Conservation (phyloP, 2,797 vertebrate genomes). For the Sebastes itinus region DNA sequence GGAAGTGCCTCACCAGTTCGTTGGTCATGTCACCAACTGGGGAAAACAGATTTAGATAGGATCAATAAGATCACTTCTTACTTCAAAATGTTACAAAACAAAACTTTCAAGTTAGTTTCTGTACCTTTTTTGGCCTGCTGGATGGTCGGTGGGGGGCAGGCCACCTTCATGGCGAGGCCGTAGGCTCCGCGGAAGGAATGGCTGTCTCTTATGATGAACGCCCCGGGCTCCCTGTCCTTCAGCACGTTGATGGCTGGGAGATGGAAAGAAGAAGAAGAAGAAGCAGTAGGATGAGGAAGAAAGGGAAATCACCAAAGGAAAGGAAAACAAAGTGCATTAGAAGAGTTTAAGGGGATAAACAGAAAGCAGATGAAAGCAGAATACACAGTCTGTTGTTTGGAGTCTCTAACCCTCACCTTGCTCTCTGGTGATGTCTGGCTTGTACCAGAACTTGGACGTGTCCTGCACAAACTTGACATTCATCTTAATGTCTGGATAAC, state of each 20-base stretch:
- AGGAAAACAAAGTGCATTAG: background rate
- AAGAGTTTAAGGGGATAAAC: background rate
- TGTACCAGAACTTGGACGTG: slow-evolving; percentile 99
- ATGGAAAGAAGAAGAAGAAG: background rate
- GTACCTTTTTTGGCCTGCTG: slow-evolving; percentile 93
- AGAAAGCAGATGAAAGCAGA: background rate
- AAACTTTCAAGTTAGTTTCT: background rate
- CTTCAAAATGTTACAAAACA: background rate
- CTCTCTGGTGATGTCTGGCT: slow-evolving; percentile 96
- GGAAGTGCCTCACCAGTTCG: slow-evolving; percentile 95
- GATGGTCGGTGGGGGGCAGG: slow-evolving; percentile 92
- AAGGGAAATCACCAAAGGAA: background rate
- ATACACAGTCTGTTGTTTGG: background rate
- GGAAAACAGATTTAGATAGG: background rate
- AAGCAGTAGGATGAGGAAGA: background rate
- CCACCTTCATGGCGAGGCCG: slow-evolving; percentile 97
- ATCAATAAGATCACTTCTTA: background rate
- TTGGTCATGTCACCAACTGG: slow-evolving; percentile 88
- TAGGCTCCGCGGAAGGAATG: slow-evolving; percentile 98
- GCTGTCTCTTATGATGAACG: slow-evolving; percentile 96
- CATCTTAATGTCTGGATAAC: slow-evolving; percentile 93
- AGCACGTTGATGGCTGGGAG: slow-evolving; percentile 90
- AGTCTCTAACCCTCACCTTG: slow-evolving; percentile 83
- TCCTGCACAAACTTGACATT: slow-evolving; percentile 99
- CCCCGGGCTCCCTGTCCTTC: slow-evolving; percentile 94